Evolutionary conservation across 2,888 invertebrate species (phyloP).

Genomic region (Rapana venosa): DNA sequence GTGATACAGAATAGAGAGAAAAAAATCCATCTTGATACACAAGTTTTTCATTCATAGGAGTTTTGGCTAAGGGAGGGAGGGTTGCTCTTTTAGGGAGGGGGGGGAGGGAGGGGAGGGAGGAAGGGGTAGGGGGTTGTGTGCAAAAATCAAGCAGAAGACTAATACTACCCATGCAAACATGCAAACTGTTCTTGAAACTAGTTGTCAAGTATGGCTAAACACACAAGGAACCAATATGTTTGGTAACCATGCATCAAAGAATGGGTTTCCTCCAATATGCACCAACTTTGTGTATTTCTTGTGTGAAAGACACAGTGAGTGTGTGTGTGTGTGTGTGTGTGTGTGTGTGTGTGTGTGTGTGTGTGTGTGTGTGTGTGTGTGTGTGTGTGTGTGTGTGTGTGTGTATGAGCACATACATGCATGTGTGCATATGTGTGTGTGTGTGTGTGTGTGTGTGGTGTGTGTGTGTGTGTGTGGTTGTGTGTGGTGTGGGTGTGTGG

Average conservation of each 20-base stretch:
- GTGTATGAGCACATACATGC: background rate
- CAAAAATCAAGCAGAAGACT: too few relatives aligned
- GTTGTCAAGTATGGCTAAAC: background rate
- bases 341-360: background rate
- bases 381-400: background rate
- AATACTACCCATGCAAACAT: background rate
- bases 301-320: background rate
- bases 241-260: too few relatives aligned
- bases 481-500: background rate
- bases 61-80: too few relatives aligned
- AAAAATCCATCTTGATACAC: too few relatives aligned
- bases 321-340: slow-evolving; percentile 13
- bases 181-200: background rate
- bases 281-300: background rate
- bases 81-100: too few relatives aligned
- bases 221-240: background rate
- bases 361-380: slow-evolving; percentile 5
- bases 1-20: too few relatives aligned
- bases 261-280: background rate
- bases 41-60: too few relatives aligned
- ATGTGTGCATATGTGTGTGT: background rate
- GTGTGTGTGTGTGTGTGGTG: background rate
- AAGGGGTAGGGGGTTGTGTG: too few relatives aligned
- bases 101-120: too few relatives aligned
- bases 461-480: background rate